Evolutionary conservation across 2,797 vertebrate genomes (phyloP).

Genomic region (Galagoides demidoff): DNA sequence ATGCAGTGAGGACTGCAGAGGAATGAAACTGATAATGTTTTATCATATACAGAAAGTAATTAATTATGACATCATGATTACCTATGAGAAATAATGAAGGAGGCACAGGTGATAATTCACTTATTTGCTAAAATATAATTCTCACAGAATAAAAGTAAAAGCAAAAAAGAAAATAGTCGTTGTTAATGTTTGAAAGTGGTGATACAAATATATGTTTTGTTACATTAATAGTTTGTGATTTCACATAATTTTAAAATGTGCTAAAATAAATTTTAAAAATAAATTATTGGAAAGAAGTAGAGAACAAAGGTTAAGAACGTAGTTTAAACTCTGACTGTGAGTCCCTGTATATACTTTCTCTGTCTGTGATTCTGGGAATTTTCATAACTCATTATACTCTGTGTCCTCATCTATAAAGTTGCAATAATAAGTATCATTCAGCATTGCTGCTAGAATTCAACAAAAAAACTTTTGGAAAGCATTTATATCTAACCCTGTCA

Average conservation of each 20-base stretch:
- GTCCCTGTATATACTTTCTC: not conserved
- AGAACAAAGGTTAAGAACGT: not conserved
- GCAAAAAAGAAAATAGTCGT: not conserved
- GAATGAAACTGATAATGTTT: not conserved
- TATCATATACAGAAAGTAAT: not conserved
- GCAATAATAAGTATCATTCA: not conserved
- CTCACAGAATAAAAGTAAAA: not conserved
- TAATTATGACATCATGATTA: not conserved
- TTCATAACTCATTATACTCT: not conserved
- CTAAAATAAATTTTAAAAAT: not conserved
- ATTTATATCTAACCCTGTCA: not conserved
- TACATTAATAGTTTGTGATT: not conserved
- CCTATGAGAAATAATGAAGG: not conserved
- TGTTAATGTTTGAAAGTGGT: not conserved
- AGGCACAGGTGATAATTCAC: not conserved
- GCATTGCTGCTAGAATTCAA: not conserved
- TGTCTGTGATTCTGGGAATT: not conserved
- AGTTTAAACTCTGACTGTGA: not conserved
- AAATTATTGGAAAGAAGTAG: not conserved
- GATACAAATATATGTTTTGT: not conserved
- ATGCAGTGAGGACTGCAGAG: not conserved
- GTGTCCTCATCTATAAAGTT: not conserved
- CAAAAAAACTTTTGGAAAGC: conserved; percentile 12
- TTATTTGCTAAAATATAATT: not conserved
- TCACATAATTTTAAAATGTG: not conserved